A percentile compares a stretch with the other conserved stretches of the same genome.
phyloP scores from a whole-genome alignment of 1,140 invertebrate species.

The Trachelipus rathkii region DNA sequence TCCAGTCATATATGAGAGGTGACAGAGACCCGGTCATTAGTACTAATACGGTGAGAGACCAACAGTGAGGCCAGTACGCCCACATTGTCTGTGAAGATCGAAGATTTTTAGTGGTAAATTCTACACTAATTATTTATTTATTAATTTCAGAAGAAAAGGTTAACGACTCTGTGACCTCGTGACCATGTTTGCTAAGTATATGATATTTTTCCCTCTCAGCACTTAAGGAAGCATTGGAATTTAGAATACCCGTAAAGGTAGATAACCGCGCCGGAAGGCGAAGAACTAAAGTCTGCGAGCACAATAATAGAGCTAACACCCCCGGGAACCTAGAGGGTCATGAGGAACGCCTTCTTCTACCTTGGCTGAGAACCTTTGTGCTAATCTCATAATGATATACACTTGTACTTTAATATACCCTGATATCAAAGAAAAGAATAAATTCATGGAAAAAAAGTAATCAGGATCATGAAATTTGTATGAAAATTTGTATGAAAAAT shows the following conservation, averaged over 20 bases:
- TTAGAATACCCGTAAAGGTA: slow-evolving; percentile 76
- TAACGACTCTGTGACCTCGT: slow-evolving; percentile 37
- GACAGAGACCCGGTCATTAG: slow-evolving; percentile 67
- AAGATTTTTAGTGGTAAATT: background rate
- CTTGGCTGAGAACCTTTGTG: slow-evolving; percentile 60
- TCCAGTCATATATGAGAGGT: slow-evolving; percentile 72
- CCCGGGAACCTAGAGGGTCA: slow-evolving; percentile 67
- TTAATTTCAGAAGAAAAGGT: too few species aligned
- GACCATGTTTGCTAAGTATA: slow-evolving; percentile 40
- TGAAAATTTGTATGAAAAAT: too few species aligned
- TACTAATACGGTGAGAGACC: slow-evolving; percentile 68
- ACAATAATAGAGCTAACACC: slow-evolving; percentile 64
- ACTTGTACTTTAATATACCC: slow-evolving; percentile 73
- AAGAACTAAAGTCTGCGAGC: slow-evolving; percentile 63
- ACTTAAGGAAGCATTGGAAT: slow-evolving; percentile 62
- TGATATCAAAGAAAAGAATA: too few species aligned
- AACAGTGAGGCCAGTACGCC: slow-evolving; percentile 74
- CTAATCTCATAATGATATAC: slow-evolving; percentile 60
- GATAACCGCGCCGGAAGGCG: slow-evolving; percentile 68
- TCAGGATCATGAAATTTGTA: too few species aligned
- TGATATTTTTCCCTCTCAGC: slow-evolving; percentile 43
- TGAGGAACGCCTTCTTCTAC: slow-evolving; percentile 58
- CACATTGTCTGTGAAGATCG: slow-evolving; percentile 52
- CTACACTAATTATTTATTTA: background rate
- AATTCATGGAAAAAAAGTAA: too few species aligned